phyloP scores from a whole-genome alignment of 2,888 invertebrate genomes.

The Acrocera orbiculus region DNA sequence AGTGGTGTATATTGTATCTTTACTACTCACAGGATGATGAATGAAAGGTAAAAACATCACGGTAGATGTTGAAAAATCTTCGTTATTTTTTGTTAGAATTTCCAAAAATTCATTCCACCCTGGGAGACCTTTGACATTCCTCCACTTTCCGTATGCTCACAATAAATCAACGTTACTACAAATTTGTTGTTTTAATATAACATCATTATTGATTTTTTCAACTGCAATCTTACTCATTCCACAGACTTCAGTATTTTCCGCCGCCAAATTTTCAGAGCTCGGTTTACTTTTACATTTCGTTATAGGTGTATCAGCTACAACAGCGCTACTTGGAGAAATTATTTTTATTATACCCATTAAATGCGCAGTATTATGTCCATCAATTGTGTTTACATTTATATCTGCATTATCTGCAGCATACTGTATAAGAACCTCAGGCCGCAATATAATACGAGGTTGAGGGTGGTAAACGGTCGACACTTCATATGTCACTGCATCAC shows the following conservation, averaged over 20 bases:
- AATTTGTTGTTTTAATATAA: slow-evolving; percentile 9
- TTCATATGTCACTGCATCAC: slow-evolving; percentile 17
- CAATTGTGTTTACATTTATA: slow-evolving; percentile 8
- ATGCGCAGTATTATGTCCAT: slow-evolving; percentile 8
- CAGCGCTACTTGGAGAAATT: slow-evolving; percentile 6
- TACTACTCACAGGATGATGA: slow-evolving; percentile 11
- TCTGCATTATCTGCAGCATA: slow-evolving; percentile 10
- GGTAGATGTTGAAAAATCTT: slow-evolving; percentile 12
- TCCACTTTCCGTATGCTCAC: slow-evolving; percentile 11
- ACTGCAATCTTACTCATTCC: slow-evolving; percentile 5
- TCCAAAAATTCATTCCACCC: slow-evolving; percentile 23
- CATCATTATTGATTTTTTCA: slow-evolving; percentile 16
- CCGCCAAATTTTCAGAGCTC: slow-evolving; percentile 5
- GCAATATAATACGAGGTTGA: slow-evolving; percentile 20
- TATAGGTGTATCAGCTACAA: slow-evolving; percentile 4
- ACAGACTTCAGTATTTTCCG: slow-evolving; percentile 4
- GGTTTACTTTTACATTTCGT: slow-evolving; percentile 6
- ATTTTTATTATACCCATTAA: slow-evolving; percentile 6
- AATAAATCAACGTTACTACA: slow-evolving; percentile 13
- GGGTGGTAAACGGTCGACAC: slow-evolving; percentile 20
- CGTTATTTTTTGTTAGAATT: slow-evolving; percentile 15
- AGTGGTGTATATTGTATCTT: slow-evolving; percentile 15
- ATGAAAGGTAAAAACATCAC: slow-evolving; percentile 12
- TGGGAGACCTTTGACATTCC: slow-evolving; percentile 16
- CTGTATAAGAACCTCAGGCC: slow-evolving; percentile 19